Evolutionary conservation across 2,888 invertebrate genomes (phyloP), one percentile per base, ranked within the genome.

Genomic region (Alentia gelatinosa): DNA sequence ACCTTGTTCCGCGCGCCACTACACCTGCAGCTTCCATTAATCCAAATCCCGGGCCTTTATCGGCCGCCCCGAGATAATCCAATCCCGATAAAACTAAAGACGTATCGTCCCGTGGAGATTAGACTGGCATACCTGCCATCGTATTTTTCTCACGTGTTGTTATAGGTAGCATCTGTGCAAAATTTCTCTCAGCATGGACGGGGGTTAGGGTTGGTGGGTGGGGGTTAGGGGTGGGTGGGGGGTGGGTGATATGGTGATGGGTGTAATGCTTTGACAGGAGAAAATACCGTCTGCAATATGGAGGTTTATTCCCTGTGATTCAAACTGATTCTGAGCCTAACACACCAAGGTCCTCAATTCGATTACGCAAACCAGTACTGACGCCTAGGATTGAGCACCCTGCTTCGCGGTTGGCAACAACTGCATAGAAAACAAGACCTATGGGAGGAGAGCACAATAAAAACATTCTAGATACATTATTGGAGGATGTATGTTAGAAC

Each of bases 71-170:
- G 79, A 74, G 79, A 79, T 79, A 79, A 79, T 79, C 15, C 79
- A 35, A 37, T 35, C 35, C 19, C 79, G 79, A 79, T 79, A 79
- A 79, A 35, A 39, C n/a, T 79, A 79, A 79, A 79, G 79, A 79
- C 79, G 79, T 79, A 79, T 79, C 79, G 79, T 26, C 19, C 79
- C n/a, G 39, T 15, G 1, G n/a, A 39, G 79, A 79, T 79, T 79
- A 37, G 37, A 15, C 39, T 19, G n/a, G 26, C 79, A 79, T 79
- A 79, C 79, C 79, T 79, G 37, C 12, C 30, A 33, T 33, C 30
- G 74, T 15, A 26, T 35, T 35, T 79, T 79, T 37, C 39, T 39
- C 12, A 1, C 37, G 79, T 37, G 79, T 37, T 79, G 79, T 79
- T 79, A 37, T 79, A 79, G 79, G 39, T 19, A 79, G 39, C 79